phyloP scores from a whole-genome alignment of 2,113 vertebrate genomes.

The Epinephelus lanceolatus region DNA sequence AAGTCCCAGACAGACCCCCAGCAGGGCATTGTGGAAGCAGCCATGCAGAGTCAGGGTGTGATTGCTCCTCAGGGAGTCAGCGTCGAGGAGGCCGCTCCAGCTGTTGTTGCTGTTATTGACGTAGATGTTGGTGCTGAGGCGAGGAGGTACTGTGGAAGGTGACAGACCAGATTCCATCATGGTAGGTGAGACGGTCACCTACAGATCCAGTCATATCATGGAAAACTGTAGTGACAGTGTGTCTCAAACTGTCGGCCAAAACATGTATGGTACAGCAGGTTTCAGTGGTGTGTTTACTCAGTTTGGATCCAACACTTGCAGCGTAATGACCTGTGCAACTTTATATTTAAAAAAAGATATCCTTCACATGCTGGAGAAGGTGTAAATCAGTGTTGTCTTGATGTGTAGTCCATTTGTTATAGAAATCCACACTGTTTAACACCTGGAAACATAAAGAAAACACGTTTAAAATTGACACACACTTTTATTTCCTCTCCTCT shows the following conservation, averaged over 20 bases:
- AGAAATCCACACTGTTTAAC: slow-evolving; percentile 12
- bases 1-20: slow-evolving; percentile 88
- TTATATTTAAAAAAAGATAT: background rate
- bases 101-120: slow-evolving; percentile 55
- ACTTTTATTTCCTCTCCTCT: too few species aligned
- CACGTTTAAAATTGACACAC: background rate
- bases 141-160: slow-evolving; percentile 42
- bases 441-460: slow-evolving; percentile 63
- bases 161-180: slow-evolving; percentile 69
- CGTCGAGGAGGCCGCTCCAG: slow-evolving; percentile 34
- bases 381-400: background rate
- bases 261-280: background rate
- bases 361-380: slow-evolving; percentile 3
- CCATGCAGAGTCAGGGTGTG: slow-evolving; percentile 62
- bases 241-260: background rate
- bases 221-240: slow-evolving; percentile 26
- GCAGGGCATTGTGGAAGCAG: slow-evolving; percentile 74
- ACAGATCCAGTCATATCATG: slow-evolving; percentile 67
- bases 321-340: background rate
- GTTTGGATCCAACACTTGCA: background rate
- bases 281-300: background rate
- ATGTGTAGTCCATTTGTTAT: slow-evolving; percentile 6
- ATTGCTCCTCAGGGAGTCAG: slow-evolving; percentile 43
- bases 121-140: slow-evolving; percentile 33
- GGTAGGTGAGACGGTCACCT: slow-evolving; percentile 40